Percentiles rank a stretch among this genome's conserved stretches.
These are phyloP conservation scores for Cryptoprocta ferox DNA, from an alignment of 2,797 vertebrate genomes.

Conservation along the genomic window DNA sequence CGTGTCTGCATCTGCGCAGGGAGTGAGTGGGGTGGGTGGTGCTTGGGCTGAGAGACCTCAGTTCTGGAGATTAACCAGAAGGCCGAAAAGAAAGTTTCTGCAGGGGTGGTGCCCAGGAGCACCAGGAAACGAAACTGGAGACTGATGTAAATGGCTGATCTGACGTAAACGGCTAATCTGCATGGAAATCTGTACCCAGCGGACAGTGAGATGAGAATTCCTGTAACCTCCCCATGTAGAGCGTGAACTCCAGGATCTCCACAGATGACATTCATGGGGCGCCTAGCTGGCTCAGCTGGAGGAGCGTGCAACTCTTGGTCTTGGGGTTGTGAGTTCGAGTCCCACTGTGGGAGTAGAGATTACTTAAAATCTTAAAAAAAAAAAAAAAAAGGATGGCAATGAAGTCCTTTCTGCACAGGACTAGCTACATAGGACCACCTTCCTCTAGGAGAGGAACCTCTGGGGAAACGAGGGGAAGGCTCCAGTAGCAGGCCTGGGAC, in stretches of 20 bases:
- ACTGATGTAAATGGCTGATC: not conserved
- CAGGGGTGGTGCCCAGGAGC: not conserved
- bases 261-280: not conserved
- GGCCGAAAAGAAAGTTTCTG: not conserved
- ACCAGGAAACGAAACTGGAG: conserved; percentile 1
- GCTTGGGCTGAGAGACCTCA: not conserved
- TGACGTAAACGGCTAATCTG: not conserved
- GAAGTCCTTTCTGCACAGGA: not conserved
- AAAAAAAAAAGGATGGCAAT: not conserved
- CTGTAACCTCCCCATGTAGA: not conserved
- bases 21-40: not conserved
- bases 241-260: not conserved
- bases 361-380: no score
- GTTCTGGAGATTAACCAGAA: not conserved
- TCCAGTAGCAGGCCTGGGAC: not conserved
- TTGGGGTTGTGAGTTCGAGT: no score
- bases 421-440: not conserved
- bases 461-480: not conserved
- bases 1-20: not conserved
- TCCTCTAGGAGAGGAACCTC: not conserved
- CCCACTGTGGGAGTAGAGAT: no score
- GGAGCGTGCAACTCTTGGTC: no score
- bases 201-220: not conserved
- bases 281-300: no score
- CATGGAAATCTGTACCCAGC: not conserved